Evolutionary conservation across 64 coral and sea anemone species (phyloP), one percentile per base, ranked within the genome.

Genomic region (Pocillopora verrucosa): DNA sequence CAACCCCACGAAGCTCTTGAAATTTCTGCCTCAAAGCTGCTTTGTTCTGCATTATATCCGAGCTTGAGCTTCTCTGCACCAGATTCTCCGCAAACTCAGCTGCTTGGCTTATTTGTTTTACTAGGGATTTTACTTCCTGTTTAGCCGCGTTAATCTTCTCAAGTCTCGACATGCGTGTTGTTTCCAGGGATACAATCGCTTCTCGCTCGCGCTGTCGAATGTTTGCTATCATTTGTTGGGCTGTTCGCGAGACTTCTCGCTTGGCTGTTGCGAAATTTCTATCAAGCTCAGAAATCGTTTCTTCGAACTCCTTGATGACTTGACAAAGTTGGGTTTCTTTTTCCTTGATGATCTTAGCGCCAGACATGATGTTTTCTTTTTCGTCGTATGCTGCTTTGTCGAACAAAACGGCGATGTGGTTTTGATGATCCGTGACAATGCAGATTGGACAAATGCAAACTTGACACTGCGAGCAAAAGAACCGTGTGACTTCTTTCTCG

Each of bases 391-490:
- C 83, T 36, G 83, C 72, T 86, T 25, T 22, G 22, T 86, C 63
- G 36, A 86, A 12, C 17, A 86, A 86, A 10, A 56, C n/a, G 36
- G 45, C 56, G 25, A 72, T 56, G 58, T 86, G 83, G 30, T 86
- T 61, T 56, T 86, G 65, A 19, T 86, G 83, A 61, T 56, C 16
- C 57, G 65, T 51, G 15, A 56, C 72, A 72, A 58, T 86, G 72
- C 83, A 86, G 70, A 86, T 38, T 36, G 70, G 83, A 56, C 83
- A 86, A 14, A 86, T 14, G 19, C 62, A 86, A 0, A 65, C 63
- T 16, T 56, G 30, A 69, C 83, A 86, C 83, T 63, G 15, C 34
- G 19, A 13, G 35, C 83, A 72, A 16, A 25, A 86, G 58, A 70
- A 86, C 45, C 63, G 37, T 14, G 72, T 5, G 2, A 13, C 38